Evolutionary conservation across 2,113 vertebrate species (phyloP), one percentile per base, ranked within the genome.

Genomic region (Cynopterus brachyotis): DNA sequence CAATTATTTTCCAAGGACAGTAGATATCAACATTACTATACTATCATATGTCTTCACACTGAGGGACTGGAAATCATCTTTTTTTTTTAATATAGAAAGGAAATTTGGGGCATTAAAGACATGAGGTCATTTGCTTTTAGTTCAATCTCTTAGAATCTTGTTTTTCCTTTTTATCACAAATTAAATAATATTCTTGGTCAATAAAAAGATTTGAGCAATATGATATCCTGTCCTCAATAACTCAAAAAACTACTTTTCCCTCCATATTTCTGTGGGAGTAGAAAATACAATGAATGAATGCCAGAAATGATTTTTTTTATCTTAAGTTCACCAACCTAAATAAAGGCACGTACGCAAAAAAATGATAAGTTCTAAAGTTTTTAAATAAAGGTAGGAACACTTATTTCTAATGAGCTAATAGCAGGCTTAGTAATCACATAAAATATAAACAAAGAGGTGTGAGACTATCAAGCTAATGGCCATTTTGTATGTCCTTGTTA

Each of bases 91-190:
- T 64, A 57, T 32, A 64, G 7, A 81, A 64, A 66, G 15, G 22
- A 83, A 94, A 89, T n/a, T 22, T 81, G 9, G 55, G 78, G 37
- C 35, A 69, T 3, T 70, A 10, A 4, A 40, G 24, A 88, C 7
- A 19, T 64, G 3, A 76, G 24, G 47, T 60, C 11, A 80, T 76
- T 88, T 73, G 35, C 57, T 87, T 76, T 75, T 80, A 73, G 7
- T 35, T 91, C 42, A 88, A 9, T 7, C 32, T 75, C 15, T 94
- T 64, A 80, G 85, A 81, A 92, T 76, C 32, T 62, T 94, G 22
- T 42, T 83, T 86, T 69, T 60, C 53, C 26, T 37, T 79, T 69
- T 82, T 32, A 83, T 69, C 3, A 80, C 17, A 62, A 55, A 90
- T 90, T 80, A 67, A 81, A 37, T 84, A 10, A 66, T 28, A 16